These are phyloP conservation scores for Cancer borealis DNA, from an alignment of 2,888 invertebrate species.

Conservation along the genomic window DNA sequence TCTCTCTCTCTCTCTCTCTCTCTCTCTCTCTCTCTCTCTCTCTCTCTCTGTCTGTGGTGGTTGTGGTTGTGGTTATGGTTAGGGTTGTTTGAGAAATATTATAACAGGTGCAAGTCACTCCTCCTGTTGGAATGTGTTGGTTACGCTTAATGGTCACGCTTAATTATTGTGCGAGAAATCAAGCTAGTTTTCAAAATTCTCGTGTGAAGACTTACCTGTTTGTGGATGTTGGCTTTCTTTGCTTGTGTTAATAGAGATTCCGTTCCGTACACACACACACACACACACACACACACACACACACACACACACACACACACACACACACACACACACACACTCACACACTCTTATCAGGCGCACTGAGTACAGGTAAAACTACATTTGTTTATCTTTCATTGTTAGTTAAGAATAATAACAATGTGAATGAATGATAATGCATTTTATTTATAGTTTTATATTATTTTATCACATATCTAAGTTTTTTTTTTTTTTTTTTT, in stretches of 20 bases:
- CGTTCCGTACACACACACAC: background rate
- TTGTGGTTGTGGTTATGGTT: background rate
- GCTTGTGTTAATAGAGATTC: background rate
- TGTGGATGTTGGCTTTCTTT: background rate
- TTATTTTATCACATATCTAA: too few species aligned
- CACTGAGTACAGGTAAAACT: background rate
- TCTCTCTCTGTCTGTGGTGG: background rate
- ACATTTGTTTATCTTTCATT: too few species aligned
- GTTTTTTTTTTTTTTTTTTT: background rate
- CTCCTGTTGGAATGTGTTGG: background rate
- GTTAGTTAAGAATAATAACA: too few species aligned
- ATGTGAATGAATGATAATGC: too few species aligned
- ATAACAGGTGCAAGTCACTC: background rate
- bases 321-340: slow-evolving; percentile 53
- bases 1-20: too few species aligned
- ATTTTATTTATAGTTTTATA: too few species aligned
- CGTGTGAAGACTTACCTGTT: background rate
- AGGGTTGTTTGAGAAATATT: background rate
- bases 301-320: slow-evolving; percentile 49
- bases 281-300: slow-evolving; percentile 40
- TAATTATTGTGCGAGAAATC: background rate
- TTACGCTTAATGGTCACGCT: background rate
- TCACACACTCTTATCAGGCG: slow-evolving; percentile 44
- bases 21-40: too few species aligned
- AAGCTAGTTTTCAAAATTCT: background rate